Conservation (phyloP, 1,140 invertebrate species). For the Oryctes rhinoceros region DNA sequence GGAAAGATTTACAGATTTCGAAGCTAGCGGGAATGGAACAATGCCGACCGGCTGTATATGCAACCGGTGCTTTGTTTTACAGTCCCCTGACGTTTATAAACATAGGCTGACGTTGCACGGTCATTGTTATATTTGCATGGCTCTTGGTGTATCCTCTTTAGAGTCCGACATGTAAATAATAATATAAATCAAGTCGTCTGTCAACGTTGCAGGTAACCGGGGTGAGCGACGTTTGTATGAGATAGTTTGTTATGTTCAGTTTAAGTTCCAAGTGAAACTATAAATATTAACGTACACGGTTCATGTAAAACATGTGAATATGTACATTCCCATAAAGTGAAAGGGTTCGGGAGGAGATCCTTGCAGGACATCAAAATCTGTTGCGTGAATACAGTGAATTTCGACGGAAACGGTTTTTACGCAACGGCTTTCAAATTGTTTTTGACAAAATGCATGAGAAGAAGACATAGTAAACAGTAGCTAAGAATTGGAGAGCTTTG, state of each 20-base stretch:
- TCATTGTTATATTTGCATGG: conserved; percentile 40
- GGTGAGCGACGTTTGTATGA: conserved; percentile 28
- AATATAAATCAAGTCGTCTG: conserved; percentile 21
- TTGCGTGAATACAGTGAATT: too few relatives aligned
- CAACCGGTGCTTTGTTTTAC: conserved; percentile 30
- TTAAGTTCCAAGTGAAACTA: neutral
- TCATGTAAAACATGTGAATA: neutral
- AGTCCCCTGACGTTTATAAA: conserved; percentile 37
- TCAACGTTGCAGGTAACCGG: neutral
- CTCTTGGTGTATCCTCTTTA: conserved; percentile 28
- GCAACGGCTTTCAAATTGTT: too few relatives aligned
- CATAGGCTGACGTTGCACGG: neutral
- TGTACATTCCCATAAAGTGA: neutral
- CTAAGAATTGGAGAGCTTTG: too few relatives aligned
- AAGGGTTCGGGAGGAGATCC: neutral
- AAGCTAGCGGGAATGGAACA: neutral
- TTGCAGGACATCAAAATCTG: neutral
- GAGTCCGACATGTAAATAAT: conserved; percentile 34
- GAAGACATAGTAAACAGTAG: too few relatives aligned
- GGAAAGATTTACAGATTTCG: neutral
- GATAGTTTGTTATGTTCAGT: conserved; percentile 24
- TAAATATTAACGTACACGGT: neutral
- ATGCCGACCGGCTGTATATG: neutral
- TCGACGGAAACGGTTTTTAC: too few relatives aligned
- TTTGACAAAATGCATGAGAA: too few relatives aligned